Percentiles rank a stretch among this genome's conserved stretches.
Conservation (phyloP, 2,113 vertebrate species). For the Saccopteryx leptura region DNA sequence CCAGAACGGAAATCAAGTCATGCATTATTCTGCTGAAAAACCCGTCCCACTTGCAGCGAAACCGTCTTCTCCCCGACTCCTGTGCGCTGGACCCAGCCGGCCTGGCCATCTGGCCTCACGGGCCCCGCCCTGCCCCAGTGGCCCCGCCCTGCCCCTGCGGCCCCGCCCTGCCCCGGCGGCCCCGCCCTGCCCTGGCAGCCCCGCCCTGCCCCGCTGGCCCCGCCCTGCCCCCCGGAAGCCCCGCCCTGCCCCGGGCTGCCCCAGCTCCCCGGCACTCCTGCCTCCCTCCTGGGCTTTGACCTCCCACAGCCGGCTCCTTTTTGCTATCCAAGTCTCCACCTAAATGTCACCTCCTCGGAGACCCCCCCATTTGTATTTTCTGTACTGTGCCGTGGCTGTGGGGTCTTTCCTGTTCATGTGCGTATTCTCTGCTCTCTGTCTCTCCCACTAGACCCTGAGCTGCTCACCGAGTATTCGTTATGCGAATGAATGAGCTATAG, state of each 20-base stretch:
- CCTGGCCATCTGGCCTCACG: background rate
- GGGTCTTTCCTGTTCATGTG: background rate
- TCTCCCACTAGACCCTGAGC: background rate
- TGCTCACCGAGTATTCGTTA: background rate
- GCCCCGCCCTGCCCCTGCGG: rapidly evolving
- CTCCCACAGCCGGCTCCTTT: rapidly evolving
- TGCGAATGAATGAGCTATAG: background rate
- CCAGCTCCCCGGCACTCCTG: background rate
- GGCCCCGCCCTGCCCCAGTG: too few relatives aligned
- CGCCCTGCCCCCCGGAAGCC: too few relatives aligned
- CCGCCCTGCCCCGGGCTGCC: too few relatives aligned
- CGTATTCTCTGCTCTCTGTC: background rate
- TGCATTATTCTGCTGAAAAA: background rate
- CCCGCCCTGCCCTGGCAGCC: too few relatives aligned
- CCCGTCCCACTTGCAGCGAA: background rate
- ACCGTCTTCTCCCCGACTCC: background rate
- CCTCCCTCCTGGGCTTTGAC: background rate
- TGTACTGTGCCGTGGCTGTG: rapidly evolving
- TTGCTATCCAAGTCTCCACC: background rate
- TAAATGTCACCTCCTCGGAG: background rate
- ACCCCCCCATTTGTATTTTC: background rate
- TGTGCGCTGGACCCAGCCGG: rapidly evolving
- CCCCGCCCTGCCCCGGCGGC: too few relatives aligned
- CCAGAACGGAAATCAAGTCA: background rate
- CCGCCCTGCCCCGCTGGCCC: too few relatives aligned